Evolutionary conservation across 1,140 invertebrate genomes (phyloP), one percentile per base, ranked within the genome.

Genomic region (Drosophila kurseongensis): DNA sequence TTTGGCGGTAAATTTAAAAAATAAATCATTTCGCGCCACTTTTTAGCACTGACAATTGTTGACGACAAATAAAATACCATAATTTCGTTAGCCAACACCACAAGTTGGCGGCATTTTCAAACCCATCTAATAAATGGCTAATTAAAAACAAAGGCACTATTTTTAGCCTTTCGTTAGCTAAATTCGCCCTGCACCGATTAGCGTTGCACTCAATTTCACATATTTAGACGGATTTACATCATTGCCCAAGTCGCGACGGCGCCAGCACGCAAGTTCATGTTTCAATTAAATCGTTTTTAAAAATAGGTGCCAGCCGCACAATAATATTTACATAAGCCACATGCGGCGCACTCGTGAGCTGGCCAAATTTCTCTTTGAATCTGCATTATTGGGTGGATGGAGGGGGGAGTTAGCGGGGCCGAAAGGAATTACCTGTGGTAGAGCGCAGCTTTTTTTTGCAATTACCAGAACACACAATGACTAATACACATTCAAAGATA

Each of bases 261-360:
- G 74, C 74, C 65, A 44, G 40, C 13, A 78, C 51, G 47, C 44
- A 67, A 74, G 67, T 75, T 78, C 55, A 69, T 58, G 56, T 67
- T 77, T 73, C 74, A 79, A 66, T 79, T 62, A 77, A 67, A 52
- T 50, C 29, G 45, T 18, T 38, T 48, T 63, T 75, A 74, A 54
- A 77, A 77, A 81, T 81, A 81, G 59, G 32, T 38, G n/a, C 10
- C 61, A 41, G 51, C 60, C 48, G 27, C 36, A 61, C 23, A 65
- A 48, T 71, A 38, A 48, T 71, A 77, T 78, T 68, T 80, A 61
- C 50, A 82, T 78, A 81, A 81, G 45, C 69, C 69, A 65, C 74
- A 80, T 79, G 78, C 71, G 10, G 18, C n/a, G n/a, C 8, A 41
- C 61, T 57, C 78, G 65, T 73, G 67, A 55, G 66, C 55, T 41